Percentiles rank a stretch among this genome's conserved stretches.
These are phyloP conservation scores for Thunnus thynnus DNA, from an alignment of 2,113 vertebrate species.

Conservation along the genomic window DNA sequence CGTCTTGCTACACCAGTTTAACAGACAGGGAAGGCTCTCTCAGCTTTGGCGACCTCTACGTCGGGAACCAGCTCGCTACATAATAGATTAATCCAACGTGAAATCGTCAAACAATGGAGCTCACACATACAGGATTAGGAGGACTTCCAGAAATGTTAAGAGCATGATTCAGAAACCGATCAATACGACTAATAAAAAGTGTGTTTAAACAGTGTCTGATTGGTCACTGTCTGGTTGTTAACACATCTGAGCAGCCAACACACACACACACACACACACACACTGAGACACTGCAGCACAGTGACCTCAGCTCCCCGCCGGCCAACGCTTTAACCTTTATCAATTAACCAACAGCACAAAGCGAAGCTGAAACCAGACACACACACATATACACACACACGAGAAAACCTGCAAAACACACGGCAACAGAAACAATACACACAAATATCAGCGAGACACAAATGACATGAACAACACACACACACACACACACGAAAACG, in stretches of 20 bases:
- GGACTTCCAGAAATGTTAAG: too few species aligned
- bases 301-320: constrained; percentile 59
- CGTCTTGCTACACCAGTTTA: too few species aligned
- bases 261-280: constrained; percentile 14
- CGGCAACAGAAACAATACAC: constrained; percentile 17
- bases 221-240: constrained; percentile 3
- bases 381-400: constrained; percentile 36
- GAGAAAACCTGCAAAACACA: constrained; percentile 24
- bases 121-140: too few species aligned
- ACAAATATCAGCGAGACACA: constrained; percentile 20
- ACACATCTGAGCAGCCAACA: not conserved
- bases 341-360: constrained; percentile 82
- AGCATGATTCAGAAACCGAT: not conserved
- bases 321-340: constrained; percentile 79
- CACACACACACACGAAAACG: constrained; percentile 8
- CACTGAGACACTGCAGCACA: not conserved
- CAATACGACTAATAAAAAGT: not conserved
- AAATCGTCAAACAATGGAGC: too few species aligned
- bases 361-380: constrained; percentile 69
- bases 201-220: not conserved
- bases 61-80: too few species aligned
- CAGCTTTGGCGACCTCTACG: too few species aligned
- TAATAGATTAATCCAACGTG: too few species aligned
- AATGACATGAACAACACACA: constrained; percentile 8
- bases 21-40: too few species aligned